These are phyloP conservation scores for Sarcophaga carnaria DNA, from an alignment of 2,888 invertebrate species.

Conservation along the genomic window DNA sequence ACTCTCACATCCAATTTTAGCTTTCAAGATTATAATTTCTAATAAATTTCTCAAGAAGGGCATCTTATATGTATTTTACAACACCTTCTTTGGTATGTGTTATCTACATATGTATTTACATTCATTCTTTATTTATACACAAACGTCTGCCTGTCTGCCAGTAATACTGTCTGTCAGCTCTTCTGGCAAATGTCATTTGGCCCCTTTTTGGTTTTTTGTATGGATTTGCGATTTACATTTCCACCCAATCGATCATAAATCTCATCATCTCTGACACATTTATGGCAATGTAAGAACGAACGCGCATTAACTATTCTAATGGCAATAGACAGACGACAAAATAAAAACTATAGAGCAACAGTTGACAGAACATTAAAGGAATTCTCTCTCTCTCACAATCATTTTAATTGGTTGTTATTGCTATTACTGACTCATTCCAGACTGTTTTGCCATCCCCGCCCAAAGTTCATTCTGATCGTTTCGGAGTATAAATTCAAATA, in stretches of 20 bases:
- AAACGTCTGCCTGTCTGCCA: not conserved
- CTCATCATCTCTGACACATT: conserved; percentile 69
- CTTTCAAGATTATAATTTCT: no score
- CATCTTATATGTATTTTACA: no score
- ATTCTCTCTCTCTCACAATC: not conserved
- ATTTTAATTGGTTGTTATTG: no score
- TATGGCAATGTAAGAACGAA: conserved; percentile 49
- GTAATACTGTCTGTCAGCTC: not conserved
- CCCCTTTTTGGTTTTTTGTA: not conserved
- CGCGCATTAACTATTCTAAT: conserved; percentile 34
- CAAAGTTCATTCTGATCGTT: no score
- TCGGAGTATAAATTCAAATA: no score
- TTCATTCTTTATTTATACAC: not conserved
- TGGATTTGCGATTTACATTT: conserved; percentile 48
- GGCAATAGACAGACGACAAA: not conserved
- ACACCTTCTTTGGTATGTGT: no score
- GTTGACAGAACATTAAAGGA: conserved; percentile 23
- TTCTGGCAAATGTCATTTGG: conserved; percentile 47
- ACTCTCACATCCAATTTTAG: no score
- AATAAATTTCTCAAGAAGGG: no score
- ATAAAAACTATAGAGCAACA: not conserved
- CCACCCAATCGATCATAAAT: conserved; percentile 76
- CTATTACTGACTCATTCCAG: no score
- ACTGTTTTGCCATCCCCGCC: no score
- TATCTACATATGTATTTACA: no score